A percentile compares a stretch with the other conserved stretches of the same genome.
Evolutionary conservation across 2,113 vertebrate species (phyloP).

Genomic region (Tetrax tetrax): DNA sequence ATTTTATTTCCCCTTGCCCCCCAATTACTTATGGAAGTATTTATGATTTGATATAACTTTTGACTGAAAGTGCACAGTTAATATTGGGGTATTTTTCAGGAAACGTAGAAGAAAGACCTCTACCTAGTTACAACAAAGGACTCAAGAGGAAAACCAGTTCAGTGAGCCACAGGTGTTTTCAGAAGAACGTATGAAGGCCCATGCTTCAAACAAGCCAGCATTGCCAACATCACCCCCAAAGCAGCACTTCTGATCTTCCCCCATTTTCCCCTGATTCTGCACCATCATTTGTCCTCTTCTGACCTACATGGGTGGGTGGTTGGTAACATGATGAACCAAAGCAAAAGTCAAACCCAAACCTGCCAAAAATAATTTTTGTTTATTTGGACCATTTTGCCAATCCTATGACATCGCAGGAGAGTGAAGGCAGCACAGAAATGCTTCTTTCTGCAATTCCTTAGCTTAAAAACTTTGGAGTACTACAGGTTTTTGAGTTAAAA

Average conservation of each 20-base stretch:
- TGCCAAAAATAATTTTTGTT: not conserved
- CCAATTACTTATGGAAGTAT: not conserved
- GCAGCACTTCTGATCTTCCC: not conserved
- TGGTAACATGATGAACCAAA: not conserved
- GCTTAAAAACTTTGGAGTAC: not conserved
- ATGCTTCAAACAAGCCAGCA: not conserved
- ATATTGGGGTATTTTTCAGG: not conserved
- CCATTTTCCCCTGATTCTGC: not conserved
- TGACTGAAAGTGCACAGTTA: not conserved
- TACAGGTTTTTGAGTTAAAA: not conserved
- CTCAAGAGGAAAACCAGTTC: not conserved
- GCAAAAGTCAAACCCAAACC: not conserved
- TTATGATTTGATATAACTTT: not conserved
- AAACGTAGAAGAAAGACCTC: not conserved
- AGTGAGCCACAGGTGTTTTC: not conserved
- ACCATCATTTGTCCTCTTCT: not conserved
- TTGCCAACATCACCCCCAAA: not conserved
- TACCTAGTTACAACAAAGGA: not conserved
- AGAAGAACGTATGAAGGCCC: not conserved
- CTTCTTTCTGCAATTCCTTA: not conserved
- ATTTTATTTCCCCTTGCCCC: rapidly evolving
- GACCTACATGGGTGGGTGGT: rapidly evolving
- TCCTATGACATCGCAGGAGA: rapidly evolving
- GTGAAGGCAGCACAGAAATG: not conserved
- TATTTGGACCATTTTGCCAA: not conserved